Evolutionary conservation across 2,888 invertebrate species (phyloP).

Genomic region (Phengaris alcon): DNA sequence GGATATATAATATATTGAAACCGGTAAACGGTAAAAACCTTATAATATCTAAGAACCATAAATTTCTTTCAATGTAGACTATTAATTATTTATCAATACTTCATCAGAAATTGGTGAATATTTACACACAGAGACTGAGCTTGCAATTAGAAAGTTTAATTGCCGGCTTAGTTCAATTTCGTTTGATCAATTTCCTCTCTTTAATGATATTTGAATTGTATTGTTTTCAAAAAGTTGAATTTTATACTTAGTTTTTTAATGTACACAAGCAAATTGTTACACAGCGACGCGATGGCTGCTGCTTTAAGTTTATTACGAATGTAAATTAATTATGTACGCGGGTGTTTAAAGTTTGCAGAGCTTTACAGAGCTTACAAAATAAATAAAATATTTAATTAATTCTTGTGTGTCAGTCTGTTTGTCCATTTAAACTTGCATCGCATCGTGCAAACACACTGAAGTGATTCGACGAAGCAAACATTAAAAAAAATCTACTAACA

Average conservation of each 20-base stretch:
- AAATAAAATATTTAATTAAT: not conserved
- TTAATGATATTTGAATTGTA: not conserved
- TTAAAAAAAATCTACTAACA: too few relatives aligned
- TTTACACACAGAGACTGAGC: not conserved
- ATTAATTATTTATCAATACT: not conserved
- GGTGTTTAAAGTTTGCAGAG: not conserved
- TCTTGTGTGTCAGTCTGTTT: not conserved
- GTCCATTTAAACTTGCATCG: too few relatives aligned
- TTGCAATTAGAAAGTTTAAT: not conserved
- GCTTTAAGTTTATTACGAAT: not conserved
- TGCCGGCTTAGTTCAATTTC: not conserved
- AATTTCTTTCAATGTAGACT: too few relatives aligned
- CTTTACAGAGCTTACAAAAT: not conserved
- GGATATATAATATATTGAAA: too few relatives aligned
- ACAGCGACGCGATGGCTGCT: not conserved
- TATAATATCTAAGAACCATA: too few relatives aligned
- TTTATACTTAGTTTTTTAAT: not conserved
- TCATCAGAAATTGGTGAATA: not conserved
- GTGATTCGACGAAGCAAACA: too few relatives aligned
- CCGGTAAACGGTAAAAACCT: too few relatives aligned
- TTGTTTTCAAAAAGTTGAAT: not conserved
- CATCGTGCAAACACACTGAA: too few relatives aligned
- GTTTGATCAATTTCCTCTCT: not conserved
- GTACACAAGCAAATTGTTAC: not conserved
- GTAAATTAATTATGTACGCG: not conserved